Evolutionary conservation across 2,888 invertebrate genomes (phyloP).

Genomic region (Pyrocoelia pectoralis): DNA sequence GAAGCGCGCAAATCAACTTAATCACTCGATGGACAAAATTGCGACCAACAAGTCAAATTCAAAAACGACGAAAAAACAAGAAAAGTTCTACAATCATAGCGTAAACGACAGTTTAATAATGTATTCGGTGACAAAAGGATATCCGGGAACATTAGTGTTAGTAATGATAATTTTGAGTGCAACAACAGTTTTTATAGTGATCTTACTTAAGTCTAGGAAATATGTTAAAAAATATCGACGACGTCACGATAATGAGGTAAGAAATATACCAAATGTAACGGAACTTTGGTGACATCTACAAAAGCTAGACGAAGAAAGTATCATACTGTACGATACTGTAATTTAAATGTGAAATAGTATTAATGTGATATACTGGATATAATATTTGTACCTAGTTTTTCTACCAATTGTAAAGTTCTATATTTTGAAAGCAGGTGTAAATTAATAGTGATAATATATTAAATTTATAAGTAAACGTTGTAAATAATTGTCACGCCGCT

Average conservation of each 20-base stretch:
- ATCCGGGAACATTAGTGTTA: conserved; percentile 3
- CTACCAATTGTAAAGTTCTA: conserved; percentile 29
- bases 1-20: background rate
- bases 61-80: background rate
- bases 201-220: conserved; percentile 52
- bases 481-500: conserved; percentile 2
- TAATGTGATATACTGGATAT: conserved; percentile 41
- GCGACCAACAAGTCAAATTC: background rate
- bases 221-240: conserved; percentile 38
- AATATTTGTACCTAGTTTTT: conserved; percentile 38
- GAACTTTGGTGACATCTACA: conserved; percentile 77
- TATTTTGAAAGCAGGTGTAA: conserved; percentile 22
- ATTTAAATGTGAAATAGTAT: conserved; percentile 37
- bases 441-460: conserved; percentile 1
- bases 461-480: background rate
- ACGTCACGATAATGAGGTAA: conserved; percentile 67
- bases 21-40: background rate
- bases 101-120: background rate
- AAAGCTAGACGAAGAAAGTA: conserved; percentile 64
- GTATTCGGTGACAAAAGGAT: background rate
- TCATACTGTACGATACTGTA: conserved; percentile 43
- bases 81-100: background rate
- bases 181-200: conserved; percentile 63
- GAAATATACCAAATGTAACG: conserved; percentile 66
- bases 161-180: conserved; percentile 64